Evolutionary conservation across 2,113 vertebrate genomes (phyloP).

Genomic region (Fulica atra): DNA sequence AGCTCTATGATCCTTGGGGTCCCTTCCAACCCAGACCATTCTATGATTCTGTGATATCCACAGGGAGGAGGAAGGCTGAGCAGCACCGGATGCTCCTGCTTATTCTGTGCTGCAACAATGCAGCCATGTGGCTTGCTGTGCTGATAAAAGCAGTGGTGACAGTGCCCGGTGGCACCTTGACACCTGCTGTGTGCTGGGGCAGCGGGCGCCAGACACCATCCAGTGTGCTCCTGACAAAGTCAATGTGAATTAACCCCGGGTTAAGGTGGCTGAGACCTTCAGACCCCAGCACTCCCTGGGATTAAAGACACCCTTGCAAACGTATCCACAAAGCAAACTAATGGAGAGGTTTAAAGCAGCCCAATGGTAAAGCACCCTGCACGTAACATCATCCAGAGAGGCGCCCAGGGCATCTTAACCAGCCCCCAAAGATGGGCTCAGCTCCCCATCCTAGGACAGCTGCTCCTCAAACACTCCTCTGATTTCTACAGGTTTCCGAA

Average conservation of each 20-base stretch:
- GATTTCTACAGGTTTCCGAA: not conserved
- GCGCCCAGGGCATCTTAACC: not conserved
- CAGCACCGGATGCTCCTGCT: not conserved
- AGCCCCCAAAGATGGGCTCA: not conserved
- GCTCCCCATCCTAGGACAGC: not conserved
- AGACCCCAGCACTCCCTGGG: not conserved
- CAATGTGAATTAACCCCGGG: not conserved
- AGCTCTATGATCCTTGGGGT: no score
- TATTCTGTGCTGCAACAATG: fast-evolving
- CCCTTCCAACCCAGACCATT: no score
- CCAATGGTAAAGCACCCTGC: not conserved
- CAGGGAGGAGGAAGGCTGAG: not conserved
- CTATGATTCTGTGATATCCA: no score
- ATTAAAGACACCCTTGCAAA: not conserved
- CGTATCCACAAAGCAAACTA: not conserved
- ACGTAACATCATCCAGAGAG: fast-evolving
- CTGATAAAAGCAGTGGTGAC: not conserved
- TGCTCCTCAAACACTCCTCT: not conserved
- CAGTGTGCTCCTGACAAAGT: not conserved
- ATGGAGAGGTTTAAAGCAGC: not conserved
- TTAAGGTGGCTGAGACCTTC: not conserved
- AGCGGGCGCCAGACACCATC: fast-evolving
- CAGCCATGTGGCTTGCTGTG: fast-evolving
- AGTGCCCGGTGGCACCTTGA: not conserved
- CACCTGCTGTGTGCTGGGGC: fast-evolving